A percentile compares a stretch with the other conserved stretches of the same genome.
Conservation (phyloP, 2,113 vertebrate genomes). For the Limanda limanda region DNA sequence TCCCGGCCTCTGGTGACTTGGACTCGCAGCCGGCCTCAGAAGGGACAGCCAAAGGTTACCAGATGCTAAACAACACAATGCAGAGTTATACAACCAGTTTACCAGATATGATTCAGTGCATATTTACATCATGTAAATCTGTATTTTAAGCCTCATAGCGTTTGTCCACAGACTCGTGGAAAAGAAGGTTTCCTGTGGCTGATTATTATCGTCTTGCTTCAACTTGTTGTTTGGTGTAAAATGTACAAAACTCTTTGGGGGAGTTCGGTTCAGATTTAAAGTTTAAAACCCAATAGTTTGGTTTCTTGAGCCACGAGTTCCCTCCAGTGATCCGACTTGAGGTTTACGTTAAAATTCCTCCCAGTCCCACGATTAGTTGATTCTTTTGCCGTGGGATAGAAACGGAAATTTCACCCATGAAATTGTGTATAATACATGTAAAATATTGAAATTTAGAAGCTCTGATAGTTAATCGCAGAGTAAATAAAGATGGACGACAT, state of each 20-base stretch:
- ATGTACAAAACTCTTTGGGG: not conserved
- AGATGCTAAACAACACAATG: slow-evolving; percentile 71
- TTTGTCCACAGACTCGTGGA: not conserved
- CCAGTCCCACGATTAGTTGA: not conserved
- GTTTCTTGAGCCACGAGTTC: not conserved
- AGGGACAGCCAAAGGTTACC: slow-evolving; percentile 74
- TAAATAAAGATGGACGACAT: no score
- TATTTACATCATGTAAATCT: slow-evolving; percentile 26
- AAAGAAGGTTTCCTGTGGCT: not conserved
- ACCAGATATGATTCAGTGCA: slow-evolving; percentile 49
- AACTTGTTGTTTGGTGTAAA: not conserved
- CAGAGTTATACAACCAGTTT: slow-evolving; percentile 52
- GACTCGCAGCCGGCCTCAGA: slow-evolving; percentile 44
- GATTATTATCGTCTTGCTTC: slow-evolving; percentile 17
- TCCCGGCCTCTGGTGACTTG: slow-evolving; percentile 62
- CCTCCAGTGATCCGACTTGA: not conserved
- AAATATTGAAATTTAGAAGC: no score
- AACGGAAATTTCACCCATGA: no score
- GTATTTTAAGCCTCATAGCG: not conserved
- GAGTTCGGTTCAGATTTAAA: not conserved
- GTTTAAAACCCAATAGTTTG: not conserved
- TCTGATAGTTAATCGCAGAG: no score
- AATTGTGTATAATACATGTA: no score
- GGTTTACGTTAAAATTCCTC: not conserved
- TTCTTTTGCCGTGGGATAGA: not conserved